Percentiles rank a stretch among this genome's conserved stretches.
These are phyloP conservation scores for Gerris lacustris DNA, from an alignment of 2,888 invertebrate genomes.

Conservation along the genomic window DNA sequence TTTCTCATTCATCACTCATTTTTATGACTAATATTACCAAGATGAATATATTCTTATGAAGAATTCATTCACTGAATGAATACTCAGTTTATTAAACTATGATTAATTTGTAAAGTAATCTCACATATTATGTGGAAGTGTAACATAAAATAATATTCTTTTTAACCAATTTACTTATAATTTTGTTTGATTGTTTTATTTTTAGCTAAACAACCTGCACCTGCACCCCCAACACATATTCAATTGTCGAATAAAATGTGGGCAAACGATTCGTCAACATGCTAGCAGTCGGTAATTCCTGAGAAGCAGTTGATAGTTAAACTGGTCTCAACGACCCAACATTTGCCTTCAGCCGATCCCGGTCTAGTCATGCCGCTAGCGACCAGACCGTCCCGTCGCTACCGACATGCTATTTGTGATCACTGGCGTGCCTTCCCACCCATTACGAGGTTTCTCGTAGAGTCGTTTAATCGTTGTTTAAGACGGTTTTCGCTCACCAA, in stretches of 20 bases:
- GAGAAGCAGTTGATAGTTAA: not conserved
- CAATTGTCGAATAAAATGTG: conserved; percentile 46
- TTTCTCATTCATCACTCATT: no score
- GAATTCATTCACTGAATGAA: no score
- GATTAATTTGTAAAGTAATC: no score
- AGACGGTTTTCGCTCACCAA: not conserved
- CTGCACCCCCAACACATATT: conserved; percentile 44
- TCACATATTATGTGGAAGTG: no score
- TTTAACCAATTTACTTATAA: no score
- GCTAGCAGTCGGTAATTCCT: conserved; percentile 34
- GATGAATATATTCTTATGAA: no score
- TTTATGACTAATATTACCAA: no score
- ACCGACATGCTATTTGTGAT: conserved; percentile 5
- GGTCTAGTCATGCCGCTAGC: not conserved
- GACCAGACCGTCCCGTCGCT: not conserved
- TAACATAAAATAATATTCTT: no score
- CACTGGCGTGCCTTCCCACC: conserved; percentile 7
- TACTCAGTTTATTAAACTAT: no score
- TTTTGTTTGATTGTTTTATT: not conserved
- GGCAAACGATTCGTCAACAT: conserved; percentile 41
- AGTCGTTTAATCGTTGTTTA: not conserved
- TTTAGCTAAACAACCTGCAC: conserved; percentile 50
- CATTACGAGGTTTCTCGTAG: not conserved
- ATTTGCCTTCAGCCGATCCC: not conserved
- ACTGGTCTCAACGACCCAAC: not conserved